phyloP scores from a whole-genome alignment of 2,797 vertebrate genomes.

The Chrysolophus pictus region DNA sequence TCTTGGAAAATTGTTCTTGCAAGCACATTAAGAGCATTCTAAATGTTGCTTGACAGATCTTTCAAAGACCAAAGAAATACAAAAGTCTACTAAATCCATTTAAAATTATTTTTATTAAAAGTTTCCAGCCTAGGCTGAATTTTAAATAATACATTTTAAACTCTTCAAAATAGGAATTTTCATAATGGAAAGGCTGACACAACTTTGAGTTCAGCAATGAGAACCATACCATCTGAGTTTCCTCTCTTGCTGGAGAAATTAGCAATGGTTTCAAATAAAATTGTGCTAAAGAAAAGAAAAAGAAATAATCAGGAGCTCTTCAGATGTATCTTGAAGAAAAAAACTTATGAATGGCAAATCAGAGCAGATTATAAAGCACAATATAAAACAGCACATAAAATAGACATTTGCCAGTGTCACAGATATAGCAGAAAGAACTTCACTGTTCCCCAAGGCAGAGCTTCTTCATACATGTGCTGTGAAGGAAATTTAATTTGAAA shows the following conservation, averaged over 20 bases:
- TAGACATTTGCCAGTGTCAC: not conserved
- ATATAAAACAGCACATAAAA: not conserved
- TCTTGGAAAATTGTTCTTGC: not conserved
- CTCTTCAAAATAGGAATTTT: slow-evolving; percentile 55
- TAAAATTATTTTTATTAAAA: slow-evolving; percentile 28
- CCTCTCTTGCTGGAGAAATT: slow-evolving; percentile 22
- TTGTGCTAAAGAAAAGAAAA: not conserved
- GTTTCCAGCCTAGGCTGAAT: slow-evolving; percentile 31
- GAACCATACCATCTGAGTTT: slow-evolving; percentile 39
- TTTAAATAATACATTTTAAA: slow-evolving; percentile 59
- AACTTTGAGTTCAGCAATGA: slow-evolving; percentile 33
- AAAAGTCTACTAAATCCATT: not conserved
- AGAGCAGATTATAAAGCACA: not conserved
- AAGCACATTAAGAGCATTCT: not conserved
- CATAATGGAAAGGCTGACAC: slow-evolving; percentile 70
- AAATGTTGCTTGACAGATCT: not conserved
- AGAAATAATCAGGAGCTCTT: not conserved
- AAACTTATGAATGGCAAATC: not conserved
- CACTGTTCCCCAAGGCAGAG: not conserved
- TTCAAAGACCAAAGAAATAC: not conserved
- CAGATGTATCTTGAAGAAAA: not conserved
- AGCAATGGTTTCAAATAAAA: slow-evolving; percentile 15
- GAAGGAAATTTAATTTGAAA: not conserved
- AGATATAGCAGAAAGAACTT: not conserved
- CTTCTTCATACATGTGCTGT: not conserved